Evolutionary conservation across 2,797 vertebrate species (phyloP), one percentile per base, ranked within the genome.

Genomic region (Forpus xanthops): DNA sequence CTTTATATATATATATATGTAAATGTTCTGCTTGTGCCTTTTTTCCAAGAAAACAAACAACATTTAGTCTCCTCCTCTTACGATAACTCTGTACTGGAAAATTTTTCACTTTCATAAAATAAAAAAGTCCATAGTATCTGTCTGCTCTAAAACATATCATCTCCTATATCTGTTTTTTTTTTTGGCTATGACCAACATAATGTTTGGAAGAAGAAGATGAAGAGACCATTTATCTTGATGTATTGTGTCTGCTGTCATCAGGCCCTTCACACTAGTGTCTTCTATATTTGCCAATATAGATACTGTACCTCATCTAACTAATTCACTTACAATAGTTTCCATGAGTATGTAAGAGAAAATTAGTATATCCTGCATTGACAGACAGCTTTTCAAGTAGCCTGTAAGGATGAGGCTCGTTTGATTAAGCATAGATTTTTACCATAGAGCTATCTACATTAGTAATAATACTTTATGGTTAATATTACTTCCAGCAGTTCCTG

Each of bases 311-410:
- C 66, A 35, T 75, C 56, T 74, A 68, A 78, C 49, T 82, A 77
- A 91, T 86, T 65, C 62, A 58, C 21, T 86, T 73, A 70, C 9
- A 64, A 28, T 30, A 85, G 4, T 17, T 84, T 68, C 1, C 2
- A 76, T 83, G 41, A 89, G 62, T 82, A 85, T 55, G 19, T 64
- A 73, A 62, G 42, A 90, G 64, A 90, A 87, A 94, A 87, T 94
- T 67, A 76, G 56, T 92, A 30, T 47, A 76, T 88, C 80, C 78
- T 15, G 2, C n/a, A 56, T 2, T 24, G 23, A 92, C 86, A 75
- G 41, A 18, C 45, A 53, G 37, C n/a, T 93, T 79, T 89, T 93
- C 35, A 83, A 72, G 81, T 66, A n/a, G 21, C 3, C n/a, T 78
- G 1, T 39, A 85, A 76, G 15, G 44, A 28, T 85, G 49, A 79